Conservation (phyloP, 2,888 invertebrate genomes). For the Acrobasis suavella region DNA sequence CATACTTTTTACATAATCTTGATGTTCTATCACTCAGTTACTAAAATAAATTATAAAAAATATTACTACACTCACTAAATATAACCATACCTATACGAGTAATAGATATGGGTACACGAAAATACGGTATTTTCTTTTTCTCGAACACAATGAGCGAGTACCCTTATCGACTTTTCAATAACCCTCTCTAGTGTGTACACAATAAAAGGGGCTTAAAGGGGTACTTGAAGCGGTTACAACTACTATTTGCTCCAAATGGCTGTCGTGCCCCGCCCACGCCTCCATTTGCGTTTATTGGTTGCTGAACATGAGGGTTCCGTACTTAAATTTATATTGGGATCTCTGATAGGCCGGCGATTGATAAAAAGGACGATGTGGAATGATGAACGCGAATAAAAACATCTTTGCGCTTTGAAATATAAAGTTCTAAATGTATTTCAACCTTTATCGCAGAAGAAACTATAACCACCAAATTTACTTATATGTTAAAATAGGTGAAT, state of each 20-base stretch:
- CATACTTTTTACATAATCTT: too few species aligned
- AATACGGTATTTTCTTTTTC: not conserved
- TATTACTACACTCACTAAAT: too few species aligned
- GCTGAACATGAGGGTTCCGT: conserved; percentile 47
- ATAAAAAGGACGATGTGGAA: conserved; percentile 10
- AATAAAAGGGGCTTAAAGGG: conserved; percentile 5
- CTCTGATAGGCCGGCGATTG: conserved; percentile 15
- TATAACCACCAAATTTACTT: too few species aligned
- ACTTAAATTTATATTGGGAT: conserved; percentile 26
- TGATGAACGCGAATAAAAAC: not conserved
- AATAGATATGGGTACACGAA: not conserved
- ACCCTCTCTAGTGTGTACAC: conserved; percentile 11
- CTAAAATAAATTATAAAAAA: too few species aligned
- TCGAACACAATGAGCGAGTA: not conserved
- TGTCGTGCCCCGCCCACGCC: conserved; percentile 54
- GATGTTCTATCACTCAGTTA: too few species aligned
- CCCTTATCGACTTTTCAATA: conserved; percentile 9
- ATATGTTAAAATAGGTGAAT: too few species aligned
- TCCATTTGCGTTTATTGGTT: conserved; percentile 59
- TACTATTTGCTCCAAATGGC: conserved; percentile 21
- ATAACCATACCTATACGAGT: not conserved
- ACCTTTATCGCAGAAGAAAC: too few species aligned
- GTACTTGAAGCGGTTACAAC: conserved; percentile 8
- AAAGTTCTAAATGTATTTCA: too few species aligned
- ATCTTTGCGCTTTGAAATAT: not conserved